These are phyloP conservation scores for Bettongia penicillata DNA, from an alignment of 2,113 vertebrate species.

Conservation along the genomic window DNA sequence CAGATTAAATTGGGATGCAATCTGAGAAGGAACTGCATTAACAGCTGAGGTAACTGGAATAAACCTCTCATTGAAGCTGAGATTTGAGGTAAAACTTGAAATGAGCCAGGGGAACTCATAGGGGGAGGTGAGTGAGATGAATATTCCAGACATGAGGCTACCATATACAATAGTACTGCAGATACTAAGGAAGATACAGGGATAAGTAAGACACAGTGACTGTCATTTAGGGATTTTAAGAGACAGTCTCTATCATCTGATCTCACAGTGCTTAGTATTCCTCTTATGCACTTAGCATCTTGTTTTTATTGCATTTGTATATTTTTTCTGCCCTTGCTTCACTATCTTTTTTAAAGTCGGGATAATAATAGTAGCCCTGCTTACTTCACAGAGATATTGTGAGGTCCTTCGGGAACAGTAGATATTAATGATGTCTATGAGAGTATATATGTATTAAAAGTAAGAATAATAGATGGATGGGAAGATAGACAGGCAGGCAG, in stretches of 20 bases:
- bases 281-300: background rate
- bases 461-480: too few species aligned
- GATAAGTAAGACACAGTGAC: background rate
- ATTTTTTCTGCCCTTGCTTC: background rate
- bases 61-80: too few species aligned
- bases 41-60: too few species aligned
- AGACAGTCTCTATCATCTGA: background rate
- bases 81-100: too few species aligned
- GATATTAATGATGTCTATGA: background rate
- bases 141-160: too few species aligned
- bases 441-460: background rate
- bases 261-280: background rate
- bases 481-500: too few species aligned
- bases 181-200: background rate
- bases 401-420: background rate
- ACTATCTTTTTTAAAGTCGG: background rate
- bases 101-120: too few species aligned
- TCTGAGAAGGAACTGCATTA: too few species aligned
- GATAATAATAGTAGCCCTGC: background rate
- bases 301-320: background rate
- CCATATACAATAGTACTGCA: too few species aligned
- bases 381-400: background rate
- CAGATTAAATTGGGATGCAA: too few species aligned
- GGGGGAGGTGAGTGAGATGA: too few species aligned
- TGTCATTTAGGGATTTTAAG: background rate